Evolutionary conservation across 2,797 vertebrate genomes (phyloP).

Genomic region (Etheostoma nigrum): DNA sequence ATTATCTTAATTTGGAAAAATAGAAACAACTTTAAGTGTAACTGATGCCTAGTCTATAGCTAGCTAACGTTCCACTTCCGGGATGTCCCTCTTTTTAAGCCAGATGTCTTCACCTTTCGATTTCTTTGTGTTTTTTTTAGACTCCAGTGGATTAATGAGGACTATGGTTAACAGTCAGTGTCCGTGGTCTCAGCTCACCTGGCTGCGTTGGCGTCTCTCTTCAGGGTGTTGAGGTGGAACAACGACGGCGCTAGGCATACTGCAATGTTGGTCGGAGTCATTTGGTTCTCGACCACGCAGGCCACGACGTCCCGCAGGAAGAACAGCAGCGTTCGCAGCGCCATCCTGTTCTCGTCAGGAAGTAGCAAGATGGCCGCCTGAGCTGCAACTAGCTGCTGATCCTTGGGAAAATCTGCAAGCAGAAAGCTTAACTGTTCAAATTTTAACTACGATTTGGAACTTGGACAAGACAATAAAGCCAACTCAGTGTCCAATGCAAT

Average conservation of each 20-base stretch:
- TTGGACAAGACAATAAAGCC: background rate
- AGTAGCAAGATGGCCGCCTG: constrained; percentile 90
- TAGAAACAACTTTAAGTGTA: too few species aligned
- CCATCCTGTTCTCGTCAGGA: constrained; percentile 90
- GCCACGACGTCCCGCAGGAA: constrained; percentile 89
- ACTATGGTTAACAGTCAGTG: too few species aligned
- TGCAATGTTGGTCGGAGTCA: constrained; percentile 92
- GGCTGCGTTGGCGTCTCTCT: constrained; percentile 80
- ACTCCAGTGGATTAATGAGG: too few species aligned
- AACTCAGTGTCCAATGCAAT: background rate
- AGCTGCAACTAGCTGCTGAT: constrained; percentile 87
- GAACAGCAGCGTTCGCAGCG: constrained; percentile 88
- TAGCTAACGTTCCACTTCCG: too few species aligned
- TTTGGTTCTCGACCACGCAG: constrained; percentile 90
- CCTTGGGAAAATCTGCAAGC: constrained; percentile 88
- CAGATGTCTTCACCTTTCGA: too few species aligned
- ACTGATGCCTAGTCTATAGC: too few species aligned
- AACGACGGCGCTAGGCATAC: constrained; percentile 92
- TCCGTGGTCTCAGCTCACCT: constrained; percentile 74
- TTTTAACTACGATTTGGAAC: background rate
- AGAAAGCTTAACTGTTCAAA: background rate
- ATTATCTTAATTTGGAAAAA: background rate
- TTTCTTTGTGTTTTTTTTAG: too few species aligned
- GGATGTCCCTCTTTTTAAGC: too few species aligned
- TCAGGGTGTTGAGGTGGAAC: constrained; percentile 90